phyloP scores from a whole-genome alignment of 2,113 vertebrate species.

The Pholis gunnellus region DNA sequence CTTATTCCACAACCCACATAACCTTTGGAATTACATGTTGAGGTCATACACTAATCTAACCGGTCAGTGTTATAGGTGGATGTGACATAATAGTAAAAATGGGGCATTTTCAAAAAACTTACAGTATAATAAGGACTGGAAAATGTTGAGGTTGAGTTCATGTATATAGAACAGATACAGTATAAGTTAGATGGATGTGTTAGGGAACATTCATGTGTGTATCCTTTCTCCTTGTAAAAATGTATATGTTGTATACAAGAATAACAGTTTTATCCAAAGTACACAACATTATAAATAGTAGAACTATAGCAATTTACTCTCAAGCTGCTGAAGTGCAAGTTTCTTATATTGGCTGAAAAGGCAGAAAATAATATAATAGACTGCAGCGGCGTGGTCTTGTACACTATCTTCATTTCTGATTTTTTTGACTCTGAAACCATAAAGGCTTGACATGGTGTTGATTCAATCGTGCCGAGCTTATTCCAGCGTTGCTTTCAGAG shows the following conservation, averaged over 20 bases:
- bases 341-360: not conserved
- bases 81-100: not conserved
- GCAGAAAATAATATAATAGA: not conserved
- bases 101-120: not conserved
- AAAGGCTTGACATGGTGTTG: not conserved
- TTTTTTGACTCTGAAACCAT: slow-evolving; percentile 4
- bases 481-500: slow-evolving; percentile 19
- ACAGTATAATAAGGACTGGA: not conserved
- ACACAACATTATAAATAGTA: not conserved
- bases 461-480: slow-evolving; percentile 21
- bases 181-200: not conserved
- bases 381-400: not conserved
- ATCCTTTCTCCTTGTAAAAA: not conserved
- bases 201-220: not conserved
- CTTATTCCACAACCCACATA: not conserved
- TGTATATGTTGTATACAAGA: not conserved
- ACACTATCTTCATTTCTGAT: not conserved
- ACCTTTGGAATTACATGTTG: not conserved
- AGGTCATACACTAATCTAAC: not conserved
- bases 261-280: not conserved
- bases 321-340: not conserved
- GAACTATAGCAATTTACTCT: not conserved
- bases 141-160: not conserved
- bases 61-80: not conserved
- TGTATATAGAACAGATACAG: not conserved